These are phyloP conservation scores for Troides helena DNA, from an alignment of 2,888 invertebrate genomes.

Conservation along the genomic window DNA sequence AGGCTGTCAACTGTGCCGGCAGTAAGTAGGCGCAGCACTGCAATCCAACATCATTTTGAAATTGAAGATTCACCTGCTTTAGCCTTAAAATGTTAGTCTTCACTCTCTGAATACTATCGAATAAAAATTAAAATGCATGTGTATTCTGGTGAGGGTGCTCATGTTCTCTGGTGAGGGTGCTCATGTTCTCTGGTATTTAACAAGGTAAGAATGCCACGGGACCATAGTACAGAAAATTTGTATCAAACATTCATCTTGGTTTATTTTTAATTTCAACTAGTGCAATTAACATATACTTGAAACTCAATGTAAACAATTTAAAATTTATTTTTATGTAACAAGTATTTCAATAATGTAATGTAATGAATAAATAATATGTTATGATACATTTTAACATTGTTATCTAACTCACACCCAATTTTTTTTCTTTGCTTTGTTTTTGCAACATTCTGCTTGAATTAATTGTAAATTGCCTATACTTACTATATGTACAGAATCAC, in stretches of 20 bases:
- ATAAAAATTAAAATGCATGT: slow-evolving; percentile 61
- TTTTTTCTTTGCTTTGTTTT: slow-evolving; percentile 4
- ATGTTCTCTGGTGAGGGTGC: slow-evolving; percentile 68
- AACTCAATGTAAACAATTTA: too few species aligned
- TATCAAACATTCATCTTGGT: not conserved
- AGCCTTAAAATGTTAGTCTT: slow-evolving; percentile 4
- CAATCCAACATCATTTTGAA: slow-evolving; percentile 42
- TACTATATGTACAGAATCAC: slow-evolving; percentile 14
- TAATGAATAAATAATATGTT: not conserved
- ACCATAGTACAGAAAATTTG: slow-evolving; percentile 32
- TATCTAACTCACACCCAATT: not conserved
- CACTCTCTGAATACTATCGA: slow-evolving; percentile 43
- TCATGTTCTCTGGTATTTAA: slow-evolving; percentile 59
- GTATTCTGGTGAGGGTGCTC: slow-evolving; percentile 61
- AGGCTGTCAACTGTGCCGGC: slow-evolving; percentile 93
- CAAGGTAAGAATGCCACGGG: slow-evolving; percentile 58
- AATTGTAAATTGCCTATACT: slow-evolving; percentile 11
- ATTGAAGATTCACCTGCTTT: slow-evolving; percentile 41
- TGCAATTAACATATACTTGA: not conserved
- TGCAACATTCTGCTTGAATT: slow-evolving; percentile 7
- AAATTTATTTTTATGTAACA: too few species aligned
- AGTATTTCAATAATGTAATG: not conserved
- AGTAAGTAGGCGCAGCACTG: slow-evolving; percentile 86
- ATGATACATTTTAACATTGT: not conserved
- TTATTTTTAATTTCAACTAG: not conserved